Evolutionary conservation across 1,140 invertebrate genomes (phyloP).

Genomic region (Diabrotica undecimpunctata): DNA sequence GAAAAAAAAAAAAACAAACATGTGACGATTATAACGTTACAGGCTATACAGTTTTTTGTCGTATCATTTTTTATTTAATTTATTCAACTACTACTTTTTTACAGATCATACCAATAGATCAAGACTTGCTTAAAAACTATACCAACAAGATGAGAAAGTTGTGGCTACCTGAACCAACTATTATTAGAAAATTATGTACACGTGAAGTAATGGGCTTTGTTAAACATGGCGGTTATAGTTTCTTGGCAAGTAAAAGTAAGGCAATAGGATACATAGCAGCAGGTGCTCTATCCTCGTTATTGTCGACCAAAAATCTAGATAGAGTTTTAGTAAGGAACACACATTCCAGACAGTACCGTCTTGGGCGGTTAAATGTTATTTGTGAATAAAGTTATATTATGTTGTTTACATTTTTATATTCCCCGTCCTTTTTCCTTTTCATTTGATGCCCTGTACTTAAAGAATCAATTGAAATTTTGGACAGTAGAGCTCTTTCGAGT

Average conservation of each 20-base stretch:
- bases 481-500: too few relatives aligned
- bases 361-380: constrained; percentile 36
- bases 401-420: too few relatives aligned
- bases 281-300: constrained; percentile 48
- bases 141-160: constrained; percentile 60
- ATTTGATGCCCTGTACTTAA: too few relatives aligned
- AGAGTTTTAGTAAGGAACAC: constrained; percentile 42
- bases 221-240: constrained; percentile 65
- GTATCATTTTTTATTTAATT: too few relatives aligned
- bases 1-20: too few relatives aligned
- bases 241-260: constrained; percentile 58
- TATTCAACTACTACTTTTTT: constrained; percentile 23
- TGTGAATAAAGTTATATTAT: constrained; percentile 16
- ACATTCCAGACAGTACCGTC: constrained; percentile 37
- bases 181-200: constrained; percentile 59
- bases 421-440: too few relatives aligned
- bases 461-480: too few relatives aligned
- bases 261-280: constrained; percentile 67
- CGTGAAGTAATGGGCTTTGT: constrained; percentile 73
- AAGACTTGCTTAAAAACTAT: constrained; percentile 52
- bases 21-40: too few relatives aligned
- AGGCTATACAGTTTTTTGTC: too few relatives aligned
- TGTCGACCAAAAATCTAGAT: constrained; percentile 23
- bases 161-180: constrained; percentile 60
- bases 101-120: constrained; percentile 42